Conservation (phyloP, 2,113 vertebrate genomes). For the Austrofundulus limnaeus region DNA sequence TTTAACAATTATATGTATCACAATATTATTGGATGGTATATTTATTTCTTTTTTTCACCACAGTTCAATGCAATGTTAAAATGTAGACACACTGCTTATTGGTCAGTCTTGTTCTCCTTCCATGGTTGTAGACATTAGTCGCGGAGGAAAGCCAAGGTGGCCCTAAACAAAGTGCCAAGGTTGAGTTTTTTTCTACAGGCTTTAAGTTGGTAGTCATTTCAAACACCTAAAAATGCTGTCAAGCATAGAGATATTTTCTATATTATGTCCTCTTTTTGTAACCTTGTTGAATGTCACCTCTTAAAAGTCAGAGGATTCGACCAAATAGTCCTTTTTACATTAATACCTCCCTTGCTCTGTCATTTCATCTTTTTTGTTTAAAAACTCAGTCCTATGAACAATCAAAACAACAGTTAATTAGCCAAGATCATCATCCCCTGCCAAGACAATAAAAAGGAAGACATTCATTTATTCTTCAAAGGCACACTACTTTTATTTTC, state of each 20-base stretch:
- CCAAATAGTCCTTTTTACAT: constrained; percentile 39
- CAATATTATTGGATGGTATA: too few species aligned
- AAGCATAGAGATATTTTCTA: not conserved
- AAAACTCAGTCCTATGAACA: constrained; percentile 32
- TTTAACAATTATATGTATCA: too few species aligned
- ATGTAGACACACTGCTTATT: too few species aligned
- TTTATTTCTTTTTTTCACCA: too few species aligned
- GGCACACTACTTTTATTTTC: constrained; percentile 20
- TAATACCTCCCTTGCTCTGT: constrained; percentile 28
- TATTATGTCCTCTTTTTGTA: not conserved
- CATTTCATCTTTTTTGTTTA: constrained; percentile 38
- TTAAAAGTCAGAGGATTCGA: constrained; percentile 3
- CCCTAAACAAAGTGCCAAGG: not conserved
- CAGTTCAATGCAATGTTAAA: too few species aligned
- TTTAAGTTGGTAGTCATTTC: not conserved
- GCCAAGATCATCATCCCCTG: constrained; percentile 44
- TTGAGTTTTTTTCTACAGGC: not conserved
- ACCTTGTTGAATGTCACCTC: constrained; percentile 29
- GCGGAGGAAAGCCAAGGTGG: not conserved
- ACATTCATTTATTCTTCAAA: constrained; percentile 40
- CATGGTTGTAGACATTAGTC: too few species aligned
- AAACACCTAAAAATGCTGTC: not conserved
- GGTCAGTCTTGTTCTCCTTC: too few species aligned
- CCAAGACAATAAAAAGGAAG: constrained; percentile 22
- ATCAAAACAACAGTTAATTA: constrained; percentile 46